Percentiles rank a stretch among this genome's conserved stretches.
Evolutionary conservation across 1,140 invertebrate genomes (phyloP).

Genomic region (Lysiphlebus fabarum): DNA sequence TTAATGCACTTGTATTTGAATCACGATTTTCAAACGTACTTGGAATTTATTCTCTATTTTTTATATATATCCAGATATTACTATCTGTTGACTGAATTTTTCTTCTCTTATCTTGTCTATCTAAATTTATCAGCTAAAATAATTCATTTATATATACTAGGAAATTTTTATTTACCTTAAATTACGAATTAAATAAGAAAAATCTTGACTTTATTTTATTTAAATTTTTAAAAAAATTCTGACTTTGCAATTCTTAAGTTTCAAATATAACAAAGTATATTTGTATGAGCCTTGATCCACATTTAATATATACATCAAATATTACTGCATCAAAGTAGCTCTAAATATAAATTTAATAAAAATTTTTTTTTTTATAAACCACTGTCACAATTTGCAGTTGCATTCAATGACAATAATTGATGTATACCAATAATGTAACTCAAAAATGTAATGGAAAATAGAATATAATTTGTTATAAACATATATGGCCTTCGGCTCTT

Average conservation of each 20-base stretch:
- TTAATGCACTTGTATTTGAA: conserved; percentile 32
- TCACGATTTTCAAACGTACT: conserved; percentile 32
- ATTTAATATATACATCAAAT: conserved; percentile 29
- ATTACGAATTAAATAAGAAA: too few species aligned
- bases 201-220: too few species aligned
- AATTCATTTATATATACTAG: too few species aligned
- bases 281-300: conserved; percentile 42
- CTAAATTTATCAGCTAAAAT: conserved; percentile 8
- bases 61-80: conserved; percentile 21
- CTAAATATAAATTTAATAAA: background rate
- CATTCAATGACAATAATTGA: conserved; percentile 18
- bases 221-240: too few species aligned
- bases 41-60: conserved; percentile 31
- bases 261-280: background rate
- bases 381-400: conserved; percentile 13
- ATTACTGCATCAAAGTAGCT: conserved; percentile 1
- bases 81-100: background rate
- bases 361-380: conserved; percentile 7
- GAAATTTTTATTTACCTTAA: conserved; percentile 21
- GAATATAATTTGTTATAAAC: conserved; percentile 1
- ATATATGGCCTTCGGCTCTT: conserved; percentile 10
- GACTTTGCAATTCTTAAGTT: background rate
- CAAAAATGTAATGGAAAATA: conserved; percentile 7
- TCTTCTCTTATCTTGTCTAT: conserved; percentile 10
- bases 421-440: background rate